Evolutionary conservation across 2,888 invertebrate species (phyloP), one percentile per base, ranked within the genome.

Genomic region (Entomobrya proxima): DNA sequence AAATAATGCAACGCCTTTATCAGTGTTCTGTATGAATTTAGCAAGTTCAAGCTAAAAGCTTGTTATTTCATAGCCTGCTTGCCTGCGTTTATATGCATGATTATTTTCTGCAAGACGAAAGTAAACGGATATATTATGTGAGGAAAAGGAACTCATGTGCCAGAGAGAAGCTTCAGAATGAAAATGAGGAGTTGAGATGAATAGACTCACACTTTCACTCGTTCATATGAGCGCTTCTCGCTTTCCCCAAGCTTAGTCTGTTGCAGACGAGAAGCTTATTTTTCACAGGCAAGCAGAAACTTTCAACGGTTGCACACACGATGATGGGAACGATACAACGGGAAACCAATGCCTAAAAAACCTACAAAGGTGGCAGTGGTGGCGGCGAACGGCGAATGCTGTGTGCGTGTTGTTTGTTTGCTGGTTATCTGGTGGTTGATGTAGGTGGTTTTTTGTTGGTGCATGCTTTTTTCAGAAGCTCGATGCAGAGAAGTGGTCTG

Each of bases 201-300:
- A 84, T 78, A 72, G 61, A 32, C 84, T 84, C 78, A 84, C 78
- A 72, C 78, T 84, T 84, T 84, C 84, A 84, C 77, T 77, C 77
- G 4, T 30, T 27, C 35, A 15, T 47, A 30, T 27, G 67, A n/a
- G 0, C 13, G 32, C 6, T 67, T 7, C 35, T 18, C n/a, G 35
- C 24, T 64, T 40, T 78, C 30, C 27, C 30, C 44, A 37, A 50
- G 27, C 24, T 64, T 67, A 5, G 40, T 67, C n/a, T 67, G 47
- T 5, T 30, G 32, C 27, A 27, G 64, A 18, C 13, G 55, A 6
- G 35, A 1, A 50, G n/a, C 13, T 40, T 11, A 21, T 32, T 32
- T 32, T 15, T n/a, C 13, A 9, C 5, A 24, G 67, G 32, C 40
- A 27, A 27, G 37, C n/a, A n/a, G n/a, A n/a, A n/a, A 64, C 32